phyloP scores from a whole-genome alignment of 2,888 invertebrate species.

The Leptothorax acervorum region DNA sequence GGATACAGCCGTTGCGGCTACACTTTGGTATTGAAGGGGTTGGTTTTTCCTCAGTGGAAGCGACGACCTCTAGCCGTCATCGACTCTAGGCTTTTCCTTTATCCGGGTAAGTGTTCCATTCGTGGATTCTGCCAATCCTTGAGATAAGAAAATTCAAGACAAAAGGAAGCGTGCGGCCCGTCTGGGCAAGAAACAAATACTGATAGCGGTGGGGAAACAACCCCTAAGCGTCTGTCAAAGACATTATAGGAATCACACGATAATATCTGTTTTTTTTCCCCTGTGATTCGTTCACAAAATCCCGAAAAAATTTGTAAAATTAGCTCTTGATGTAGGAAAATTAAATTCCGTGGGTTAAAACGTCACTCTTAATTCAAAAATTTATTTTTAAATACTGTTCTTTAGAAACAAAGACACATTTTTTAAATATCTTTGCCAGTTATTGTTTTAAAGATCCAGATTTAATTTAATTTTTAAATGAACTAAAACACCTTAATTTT shows the following conservation, averaged over 20 bases:
- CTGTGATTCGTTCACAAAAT: background rate
- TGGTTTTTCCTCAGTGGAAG: conserved; percentile 91
- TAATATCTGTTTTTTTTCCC: background rate
- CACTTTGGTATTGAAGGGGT: conserved; percentile 88
- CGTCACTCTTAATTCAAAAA: background rate
- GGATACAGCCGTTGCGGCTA: conserved; percentile 86
- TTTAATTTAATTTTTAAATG: background rate
- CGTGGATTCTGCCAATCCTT: conserved; percentile 31
- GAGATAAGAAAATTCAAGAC: conserved; percentile 45
- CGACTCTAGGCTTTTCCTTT: conserved; percentile 88
- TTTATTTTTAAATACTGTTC: background rate
- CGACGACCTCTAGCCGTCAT: conserved; percentile 88
- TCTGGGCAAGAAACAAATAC: background rate
- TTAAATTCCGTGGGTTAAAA: background rate
- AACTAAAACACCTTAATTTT: background rate
- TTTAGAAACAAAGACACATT: background rate
- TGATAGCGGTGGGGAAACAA: background rate
- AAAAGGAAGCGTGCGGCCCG: background rate
- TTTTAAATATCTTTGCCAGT: background rate
- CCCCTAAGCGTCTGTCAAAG: conserved; percentile 7
- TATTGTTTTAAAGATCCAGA: background rate
- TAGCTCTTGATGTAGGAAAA: background rate
- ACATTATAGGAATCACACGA: conserved; percentile 24
- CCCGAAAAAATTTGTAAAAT: background rate
- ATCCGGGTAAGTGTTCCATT: conserved; percentile 85